Evolutionary conservation across 2,113 vertebrate species (phyloP), one percentile per base, ranked within the genome.

Genomic region (Petromus typicus): DNA sequence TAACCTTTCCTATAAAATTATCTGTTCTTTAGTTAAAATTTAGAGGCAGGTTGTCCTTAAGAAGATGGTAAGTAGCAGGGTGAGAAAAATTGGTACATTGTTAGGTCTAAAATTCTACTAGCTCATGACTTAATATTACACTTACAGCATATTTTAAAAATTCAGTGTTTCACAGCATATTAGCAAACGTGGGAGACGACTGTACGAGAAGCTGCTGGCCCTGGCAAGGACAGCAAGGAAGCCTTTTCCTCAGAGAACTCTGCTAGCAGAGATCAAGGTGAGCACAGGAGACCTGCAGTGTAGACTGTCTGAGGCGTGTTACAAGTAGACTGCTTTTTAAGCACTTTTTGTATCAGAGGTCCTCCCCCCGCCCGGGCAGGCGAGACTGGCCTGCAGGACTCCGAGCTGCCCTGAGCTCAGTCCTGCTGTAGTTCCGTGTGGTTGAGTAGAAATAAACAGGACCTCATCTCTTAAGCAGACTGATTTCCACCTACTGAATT

Each of bases 381-480:
- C 3, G 12, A 56, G 12, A 16, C 54, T 12, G 54, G 54, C 54
- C 12, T 3, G 54, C 51, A 56, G 54, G 54, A 56, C 54, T 56
- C 7, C 16, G 7, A 56, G 11, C 54, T 7, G 54, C 16, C 34
- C 81, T 2, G 3, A 45, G 27, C 11, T n/a, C n/a, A n/a, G n/a
- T n/a, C n/a, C n/a, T n/a, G n/a, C n/a, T n/a, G n/a, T n/a, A n/a
- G n/a, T n/a, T n/a, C n/a, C n/a, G n/a, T n/a, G n/a, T n/a, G n/a
- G n/a, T n/a, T n/a, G n/a, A n/a, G n/a, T n/a, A n/a, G n/a, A n/a
- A n/a, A n/a, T n/a, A n/a, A n/a, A 11, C 10, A 56, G 22, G 23
- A 54, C 89, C 66, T 81, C 17, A 86, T 22, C 73, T 86, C 75
- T 86, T 56, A 90, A 61, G 86, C 61, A 90, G 40, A 56, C 37